Evolutionary conservation across 2,888 invertebrate species (phyloP), one percentile per base, ranked within the genome.

Genomic region (Stratiomys singularior): DNA sequence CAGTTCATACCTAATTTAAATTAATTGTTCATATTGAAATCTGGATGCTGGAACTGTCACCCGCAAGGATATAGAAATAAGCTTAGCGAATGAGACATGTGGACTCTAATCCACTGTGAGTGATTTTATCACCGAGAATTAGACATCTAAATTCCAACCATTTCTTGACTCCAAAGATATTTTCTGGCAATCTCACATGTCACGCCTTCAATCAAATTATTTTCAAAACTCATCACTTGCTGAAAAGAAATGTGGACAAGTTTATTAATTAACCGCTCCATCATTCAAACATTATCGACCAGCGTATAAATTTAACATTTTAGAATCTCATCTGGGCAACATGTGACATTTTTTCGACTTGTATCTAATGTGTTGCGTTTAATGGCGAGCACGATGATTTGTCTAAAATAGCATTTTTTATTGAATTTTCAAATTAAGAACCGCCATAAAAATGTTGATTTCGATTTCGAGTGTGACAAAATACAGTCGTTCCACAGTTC

Each of bases 181-280:
- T 13, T 52, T 37, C 37, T 3, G 37, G 37, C 9, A 37, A 37
- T 37, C 18, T 13, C 4, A 52, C 28, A 64, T 64, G 64, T 64
- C 64, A 64, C 64, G 64, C 64, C 64, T 64, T 64, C 64, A 64
- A 64, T 64, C 64, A 64, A 64, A 64, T 64, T 64, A 64, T 64
- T 25, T 64, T 30, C 28, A 64, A 64, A 60, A 23, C 25, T 23
- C 64, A 64, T 64, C 64, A 64, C 64, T 28, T 64, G 21, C 13
- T 27, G 15, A 30, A 64, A 64, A 7, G 30, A 64, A 64, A 64
- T 64, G 64, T 64, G 64, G 64, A 64, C 11, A 64, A 64, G 25
- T 69, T 69, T 69, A 69, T 69, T 67, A 67, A 27, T 69, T 69
- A 9, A 23, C 67, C 15, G 37, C 37, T 37, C 37, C 5, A 11